Evolutionary conservation across 2,888 invertebrate genomes (phyloP), one percentile per base, ranked within the genome.

Genomic region (Athalia cordata): DNA sequence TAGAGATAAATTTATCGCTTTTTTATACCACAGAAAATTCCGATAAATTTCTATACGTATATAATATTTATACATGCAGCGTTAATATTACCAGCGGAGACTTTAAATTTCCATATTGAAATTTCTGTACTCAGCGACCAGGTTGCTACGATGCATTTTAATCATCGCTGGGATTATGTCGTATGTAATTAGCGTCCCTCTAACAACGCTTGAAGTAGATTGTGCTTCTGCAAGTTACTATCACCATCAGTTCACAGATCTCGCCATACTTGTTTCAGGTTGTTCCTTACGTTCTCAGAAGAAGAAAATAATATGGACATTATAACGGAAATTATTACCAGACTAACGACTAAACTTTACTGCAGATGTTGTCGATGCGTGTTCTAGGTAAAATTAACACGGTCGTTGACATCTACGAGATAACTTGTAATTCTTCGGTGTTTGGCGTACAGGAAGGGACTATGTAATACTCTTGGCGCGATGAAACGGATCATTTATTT

Each of bases 111-210:
- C 43, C 43, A 55, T 52, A 43, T 70, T 57, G 57, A 13, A 70
- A 70, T 70, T 70, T 70, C 45, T 45, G 57, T 45, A 57, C 52
- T 47, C 57, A n/a, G 59, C 59, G 59, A 59, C 59, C 59, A 50
- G 45, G 13, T n/a, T 57, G 57, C 45, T 43, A 8, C 72, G 45
- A 47, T 49, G 72, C 45, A 72, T 59, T n/a, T 72, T 59, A 72
- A 72, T 72, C 52, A 59, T 59, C 45, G n/a, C 47, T 72, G 13
- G 15, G n/a, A 59, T 70, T 59, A 43, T n/a, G 47, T 50, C 72
- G 15, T 8, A 72, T 6, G 47, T 52, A 59, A 72, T 45, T 59
- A 72, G 59, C 43, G 11, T 72, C 13, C 43, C 72, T 72, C 59
- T 59, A 72, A 72, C 59, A 29, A 29, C 29, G 29, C 29, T 29